A percentile compares a stretch with the other conserved stretches of the same genome.
Conservation (phyloP, 2,888 invertebrate genomes). For the Priocnemis perturbator region DNA sequence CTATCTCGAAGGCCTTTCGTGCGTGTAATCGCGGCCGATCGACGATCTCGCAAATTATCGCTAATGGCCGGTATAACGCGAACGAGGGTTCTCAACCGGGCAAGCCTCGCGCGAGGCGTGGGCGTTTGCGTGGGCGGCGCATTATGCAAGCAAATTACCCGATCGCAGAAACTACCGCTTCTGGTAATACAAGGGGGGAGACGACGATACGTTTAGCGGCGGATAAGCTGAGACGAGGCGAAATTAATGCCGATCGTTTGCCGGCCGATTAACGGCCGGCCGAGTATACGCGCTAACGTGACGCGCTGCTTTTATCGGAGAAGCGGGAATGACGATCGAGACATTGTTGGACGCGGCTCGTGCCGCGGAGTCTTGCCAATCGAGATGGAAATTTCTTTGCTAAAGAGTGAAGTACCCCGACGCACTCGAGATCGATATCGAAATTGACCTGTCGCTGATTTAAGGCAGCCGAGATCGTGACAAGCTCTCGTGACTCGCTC, state of each 20-base stretch:
- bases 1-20: conserved; percentile 20
- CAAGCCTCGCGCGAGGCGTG: conserved; percentile 40
- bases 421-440: too few species aligned
- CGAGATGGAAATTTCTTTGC: too few species aligned
- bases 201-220: conserved; percentile 38
- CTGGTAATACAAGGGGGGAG: conserved; percentile 45
- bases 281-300: too few species aligned
- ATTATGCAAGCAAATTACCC: conserved; percentile 59
- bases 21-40: conserved; percentile 42
- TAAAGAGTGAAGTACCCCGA: too few species aligned
- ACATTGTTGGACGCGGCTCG: too few species aligned
- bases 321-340: too few species aligned
- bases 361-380: too few species aligned
- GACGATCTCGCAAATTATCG: conserved; percentile 49
- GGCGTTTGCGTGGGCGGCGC: conserved; percentile 49
- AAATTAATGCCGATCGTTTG: conserved; percentile 16
- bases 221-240: conserved; percentile 35
- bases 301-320: too few species aligned
- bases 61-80: conserved; percentile 51
- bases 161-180: conserved; percentile 57
- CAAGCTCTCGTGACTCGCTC: too few species aligned
- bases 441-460: too few species aligned
- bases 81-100: conserved; percentile 48
- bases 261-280: neutral
- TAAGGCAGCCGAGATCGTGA: too few species aligned